These are phyloP conservation scores for Babyrousa celebensis DNA, from an alignment of 2,797 vertebrate species.

Conservation along the genomic window DNA sequence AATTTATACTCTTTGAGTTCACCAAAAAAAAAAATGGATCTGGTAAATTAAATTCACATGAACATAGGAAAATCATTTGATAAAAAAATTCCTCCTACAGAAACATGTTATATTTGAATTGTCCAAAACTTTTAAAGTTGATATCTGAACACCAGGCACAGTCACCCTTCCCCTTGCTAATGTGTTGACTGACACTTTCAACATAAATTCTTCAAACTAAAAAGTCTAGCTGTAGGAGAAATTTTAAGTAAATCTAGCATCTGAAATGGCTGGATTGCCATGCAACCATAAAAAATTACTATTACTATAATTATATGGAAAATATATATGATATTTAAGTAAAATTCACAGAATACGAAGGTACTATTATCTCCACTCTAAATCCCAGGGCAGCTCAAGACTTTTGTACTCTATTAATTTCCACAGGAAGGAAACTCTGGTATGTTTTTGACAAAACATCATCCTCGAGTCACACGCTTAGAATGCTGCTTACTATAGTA, in stretches of 20 bases:
- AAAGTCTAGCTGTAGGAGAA: neutral
- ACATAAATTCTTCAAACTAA: neutral
- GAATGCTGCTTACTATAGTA: neutral
- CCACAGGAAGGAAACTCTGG: neutral
- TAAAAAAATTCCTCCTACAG: neutral
- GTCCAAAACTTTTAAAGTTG: neutral
- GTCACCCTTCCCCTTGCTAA: neutral
- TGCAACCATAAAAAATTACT: neutral
- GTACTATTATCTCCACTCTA: neutral
- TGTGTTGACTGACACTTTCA: neutral
- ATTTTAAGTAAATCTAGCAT: neutral
- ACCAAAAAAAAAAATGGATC: neutral
- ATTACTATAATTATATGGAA: neutral
- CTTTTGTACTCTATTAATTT: neutral
- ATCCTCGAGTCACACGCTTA: neutral
- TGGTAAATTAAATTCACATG: neutral
- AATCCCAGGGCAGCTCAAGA: neutral
- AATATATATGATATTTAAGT: neutral
- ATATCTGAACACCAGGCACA: neutral
- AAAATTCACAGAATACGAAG: constrained; percentile 18
- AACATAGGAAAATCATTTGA: constrained; percentile 9
- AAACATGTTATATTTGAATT: neutral
- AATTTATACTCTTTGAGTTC: neutral
- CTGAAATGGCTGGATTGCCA: neutral
- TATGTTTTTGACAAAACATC: neutral